Evolutionary conservation across 2,113 vertebrate species (phyloP).

Genomic region (Rhynchopsitta pachyrhyncha): DNA sequence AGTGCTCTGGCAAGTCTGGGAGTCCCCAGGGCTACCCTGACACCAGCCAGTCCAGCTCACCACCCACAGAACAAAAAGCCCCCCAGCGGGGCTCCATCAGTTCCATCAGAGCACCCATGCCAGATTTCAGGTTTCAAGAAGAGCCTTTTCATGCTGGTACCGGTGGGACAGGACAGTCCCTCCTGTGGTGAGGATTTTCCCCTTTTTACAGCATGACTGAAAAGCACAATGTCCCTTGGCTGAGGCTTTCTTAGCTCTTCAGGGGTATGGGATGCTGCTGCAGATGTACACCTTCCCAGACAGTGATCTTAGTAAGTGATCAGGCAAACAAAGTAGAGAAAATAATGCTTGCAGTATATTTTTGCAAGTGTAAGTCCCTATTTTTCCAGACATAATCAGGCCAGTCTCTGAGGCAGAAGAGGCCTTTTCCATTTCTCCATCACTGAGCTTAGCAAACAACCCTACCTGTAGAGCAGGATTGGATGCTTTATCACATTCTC

Average conservation of each 20-base stretch:
- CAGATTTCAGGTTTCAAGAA: background rate
- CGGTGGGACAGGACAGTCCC: background rate
- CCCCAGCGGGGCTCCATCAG: background rate
- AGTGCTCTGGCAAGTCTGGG: background rate
- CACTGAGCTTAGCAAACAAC: background rate
- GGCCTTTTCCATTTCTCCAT: background rate
- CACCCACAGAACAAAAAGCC: background rate
- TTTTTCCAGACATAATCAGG: background rate
- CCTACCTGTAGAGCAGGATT: background rate
- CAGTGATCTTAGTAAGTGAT: rapidly evolving
- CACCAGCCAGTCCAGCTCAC: background rate
- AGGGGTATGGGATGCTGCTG: background rate
- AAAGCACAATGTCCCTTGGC: rapidly evolving
- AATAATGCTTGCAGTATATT: rapidly evolving
- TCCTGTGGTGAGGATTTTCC: background rate
- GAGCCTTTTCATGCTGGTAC: background rate
- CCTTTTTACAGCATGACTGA: background rate
- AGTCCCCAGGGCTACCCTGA: background rate
- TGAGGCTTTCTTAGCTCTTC: background rate
- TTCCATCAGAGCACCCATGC: background rate
- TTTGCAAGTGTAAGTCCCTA: background rate
- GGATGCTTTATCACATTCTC: background rate
- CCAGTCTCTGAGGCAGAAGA: background rate
- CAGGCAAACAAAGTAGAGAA: background rate
- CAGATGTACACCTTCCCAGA: rapidly evolving